Evolutionary conservation across 2,797 vertebrate species (phyloP).

Genomic region (Acanthornis magna): DNA sequence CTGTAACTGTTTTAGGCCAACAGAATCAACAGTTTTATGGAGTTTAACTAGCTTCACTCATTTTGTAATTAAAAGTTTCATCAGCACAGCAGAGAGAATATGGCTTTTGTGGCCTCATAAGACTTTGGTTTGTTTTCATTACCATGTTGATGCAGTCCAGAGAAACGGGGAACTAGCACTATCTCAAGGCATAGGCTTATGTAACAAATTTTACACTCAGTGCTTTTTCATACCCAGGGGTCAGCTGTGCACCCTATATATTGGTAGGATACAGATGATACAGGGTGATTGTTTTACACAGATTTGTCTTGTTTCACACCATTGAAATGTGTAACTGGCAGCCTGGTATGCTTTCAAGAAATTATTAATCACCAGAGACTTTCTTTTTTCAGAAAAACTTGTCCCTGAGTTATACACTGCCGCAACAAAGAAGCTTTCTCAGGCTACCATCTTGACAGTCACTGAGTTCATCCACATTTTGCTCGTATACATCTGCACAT

Average conservation of each 20-base stretch:
- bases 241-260: neutral
- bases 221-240: neutral
- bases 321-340: neutral
- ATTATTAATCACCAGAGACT: neutral
- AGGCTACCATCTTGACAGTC: neutral
- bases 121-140: neutral
- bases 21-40: neutral
- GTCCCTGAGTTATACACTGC: neutral
- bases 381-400: neutral
- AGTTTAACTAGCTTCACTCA: conserved; percentile 26
- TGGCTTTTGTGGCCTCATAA: neutral
- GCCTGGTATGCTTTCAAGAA: neutral
- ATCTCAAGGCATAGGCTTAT: neutral
- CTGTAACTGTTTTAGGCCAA: neutral
- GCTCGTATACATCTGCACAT: neutral
- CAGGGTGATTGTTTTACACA: neutral
- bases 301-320: neutral
- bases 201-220: neutral
- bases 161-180: neutral
- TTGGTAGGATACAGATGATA: neutral
- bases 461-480: neutral
- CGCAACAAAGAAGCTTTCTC: neutral
- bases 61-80: conserved; percentile 27
- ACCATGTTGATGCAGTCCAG: neutral
- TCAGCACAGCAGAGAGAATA: neutral